Evolutionary conservation across 2,888 invertebrate genomes (phyloP), one percentile per base, ranked within the genome.

Genomic region (Lutraria lutraria): DNA sequence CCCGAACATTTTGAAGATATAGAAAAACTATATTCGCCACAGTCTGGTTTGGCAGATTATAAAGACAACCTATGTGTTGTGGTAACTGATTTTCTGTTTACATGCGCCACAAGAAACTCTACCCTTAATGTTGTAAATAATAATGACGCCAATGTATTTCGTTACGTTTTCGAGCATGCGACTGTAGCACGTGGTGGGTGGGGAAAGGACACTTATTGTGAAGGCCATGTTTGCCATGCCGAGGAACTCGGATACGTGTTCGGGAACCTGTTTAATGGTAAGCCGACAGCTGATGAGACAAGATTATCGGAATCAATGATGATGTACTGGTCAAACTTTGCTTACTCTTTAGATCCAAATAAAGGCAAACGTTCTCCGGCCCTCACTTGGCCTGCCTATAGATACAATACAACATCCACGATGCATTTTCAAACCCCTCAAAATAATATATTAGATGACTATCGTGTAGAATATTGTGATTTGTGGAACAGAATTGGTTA

Each of bases 291-390:
- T 1, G 94, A 91, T 0, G 95, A 95, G 87, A 16, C 85, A 10
- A 63, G 60, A 0, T 85, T 95, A 19, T 93, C 94, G 10, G 87
- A 90, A 29, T 68, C 85, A 6, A 83, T 95, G 80, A 93, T 95
- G 31, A 83, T 87, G 0, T 95, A 94, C 83, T 96, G 95, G 95
- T 93, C 95, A 13, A 96, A 96, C 87, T 96, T 96, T 87, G 96
- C 95, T 12, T 94, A 95, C 85, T 92, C 93, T n/a, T 94, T 94
- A 79, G 91, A 94, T 80, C 95, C 95, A 6, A 94, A 94, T 81
- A 79, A 81, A 15, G 93, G 94, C n/a, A 89, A 89, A 60, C 19
- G 85, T 29, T 43, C 68, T 19, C 53, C 52, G 12, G 43, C 72
- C 54, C 25, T 89, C 6, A 54, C 82, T 31, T 94, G 95, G 95